Base-by-base conservation (phyloP, 2,113 vertebrate genomes). In the Zingel zingel region DNA sequence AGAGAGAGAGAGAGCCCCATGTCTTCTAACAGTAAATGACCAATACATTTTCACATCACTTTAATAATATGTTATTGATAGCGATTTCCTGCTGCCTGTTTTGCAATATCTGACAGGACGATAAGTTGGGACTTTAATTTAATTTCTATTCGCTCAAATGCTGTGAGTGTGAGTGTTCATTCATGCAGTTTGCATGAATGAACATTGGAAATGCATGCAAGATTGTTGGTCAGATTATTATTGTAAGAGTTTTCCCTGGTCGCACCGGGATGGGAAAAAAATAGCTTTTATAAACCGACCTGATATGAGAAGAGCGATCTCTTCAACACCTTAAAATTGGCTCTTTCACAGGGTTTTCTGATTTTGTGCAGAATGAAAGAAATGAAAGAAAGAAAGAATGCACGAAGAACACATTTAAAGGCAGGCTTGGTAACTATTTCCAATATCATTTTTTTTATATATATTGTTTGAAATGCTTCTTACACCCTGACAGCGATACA, bases 231-330 rank as follows among this genome's bases (percentile, higher is more conserved):
- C 4, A 13, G 18, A n/a, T 6, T 12, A 39, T 39, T 36, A 10
- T 33, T 33, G 33, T 36, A 39, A n/a, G 36, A n/a, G 1, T 15
- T 45, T 47, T 23, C 10, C 2, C 19, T 1, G 2, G 33, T 39
- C 0, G 23, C 23, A 8, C 27, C 0, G 10, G 12, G 18, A 27
- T 0, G 5, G 14, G 25, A 50, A 19, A 27, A 5, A 5, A 0
- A 25, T 39, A 2, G 39, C 19, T 50, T 50, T 48, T 10, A 50
- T 0, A 3, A 8, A 36, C 47, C 7, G 18, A 30, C 12, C 47
- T 18, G 23, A 30, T 48, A 6, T 25, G 6, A 64, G 3, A 51
- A 18, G 43, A 51, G 21, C 1, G 0, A 1, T n/a, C 27, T 21
- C 25, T 11, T 47, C 1, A 68, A 21, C 0, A 16, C 47, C 9